Evolutionary conservation across 2,888 invertebrate genomes (phyloP).

Genomic region (Neoitamus cyanurus): DNA sequence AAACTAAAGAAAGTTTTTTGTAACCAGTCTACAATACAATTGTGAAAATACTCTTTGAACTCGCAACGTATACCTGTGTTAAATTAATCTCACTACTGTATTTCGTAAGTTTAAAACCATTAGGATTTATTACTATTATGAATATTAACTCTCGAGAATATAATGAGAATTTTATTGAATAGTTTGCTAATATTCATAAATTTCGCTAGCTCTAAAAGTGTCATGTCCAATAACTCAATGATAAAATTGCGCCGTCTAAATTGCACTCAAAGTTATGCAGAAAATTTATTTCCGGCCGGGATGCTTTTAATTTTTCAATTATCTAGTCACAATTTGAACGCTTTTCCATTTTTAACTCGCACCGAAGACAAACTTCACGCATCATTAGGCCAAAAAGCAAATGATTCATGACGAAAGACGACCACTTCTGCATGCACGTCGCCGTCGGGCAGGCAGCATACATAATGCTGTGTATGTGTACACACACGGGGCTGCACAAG

Average conservation of each 20-base stretch:
- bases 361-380: background rate
- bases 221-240: background rate
- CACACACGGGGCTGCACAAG: background rate
- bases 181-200: background rate
- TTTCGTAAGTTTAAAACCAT: no score
- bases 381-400: slow-evolving; percentile 33
- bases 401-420: slow-evolving; percentile 28
- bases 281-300: slow-evolving; percentile 22
- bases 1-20: no score
- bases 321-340: background rate
- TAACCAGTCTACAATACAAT: no score
- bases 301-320: background rate
- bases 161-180: background rate
- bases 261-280: background rate
- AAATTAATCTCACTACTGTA: no score
- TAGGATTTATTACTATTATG: no score
- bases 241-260: background rate
- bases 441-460: background rate
- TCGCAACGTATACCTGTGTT: no score
- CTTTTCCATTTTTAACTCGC: slow-evolving; percentile 11
- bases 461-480: background rate
- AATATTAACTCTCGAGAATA: no score
- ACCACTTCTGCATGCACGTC: background rate
- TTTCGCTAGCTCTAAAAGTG: background rate
- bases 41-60: no score